A percentile compares a stretch with the other conserved stretches of the same genome.
Evolutionary conservation across 2,797 vertebrate genomes (phyloP).

Genomic region (Poecilia wingei): DNA sequence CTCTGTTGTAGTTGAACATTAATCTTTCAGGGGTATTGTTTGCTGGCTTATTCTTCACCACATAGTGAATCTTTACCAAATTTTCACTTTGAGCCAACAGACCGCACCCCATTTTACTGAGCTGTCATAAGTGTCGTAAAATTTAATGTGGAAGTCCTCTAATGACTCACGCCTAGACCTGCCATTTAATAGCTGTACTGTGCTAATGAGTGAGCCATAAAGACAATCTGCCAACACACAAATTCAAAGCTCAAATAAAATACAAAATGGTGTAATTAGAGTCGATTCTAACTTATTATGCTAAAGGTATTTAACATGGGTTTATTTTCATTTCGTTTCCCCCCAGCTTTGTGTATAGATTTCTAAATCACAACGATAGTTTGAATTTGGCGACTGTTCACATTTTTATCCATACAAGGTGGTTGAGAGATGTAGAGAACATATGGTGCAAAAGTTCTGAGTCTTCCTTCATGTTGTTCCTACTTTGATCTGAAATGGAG

Average conservation of each 20-base stretch:
- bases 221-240: slow-evolving; percentile 47
- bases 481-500: not conserved
- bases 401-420: not conserved
- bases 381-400: not conserved
- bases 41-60: slow-evolving; percentile 8
- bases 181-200: slow-evolving; percentile 49
- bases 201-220: slow-evolving; percentile 52
- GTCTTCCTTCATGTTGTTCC: not conserved
- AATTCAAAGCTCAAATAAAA: slow-evolving; percentile 33
- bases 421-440: not conserved
- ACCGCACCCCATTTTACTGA: slow-evolving; percentile 34
- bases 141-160: slow-evolving; percentile 52
- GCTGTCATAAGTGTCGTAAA: slow-evolving; percentile 57
- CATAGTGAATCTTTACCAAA: not conserved
- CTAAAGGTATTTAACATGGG: not conserved
- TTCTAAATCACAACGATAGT: not conserved
- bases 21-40: slow-evolving; percentile 51
- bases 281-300: slow-evolving; percentile 11
- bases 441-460: not conserved
- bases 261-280: slow-evolving; percentile 3
- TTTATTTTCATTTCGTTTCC: slow-evolving; percentile 16
- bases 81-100: slow-evolving; percentile 27
- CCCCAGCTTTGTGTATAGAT: not conserved
- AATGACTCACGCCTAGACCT: slow-evolving; percentile 58
- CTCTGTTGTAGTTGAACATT: slow-evolving; percentile 71